A percentile compares a stretch with the other conserved stretches of the same genome.
These are phyloP conservation scores for Cotesia typhae DNA, from an alignment of 1,140 invertebrate genomes.

Conservation along the genomic window DNA sequence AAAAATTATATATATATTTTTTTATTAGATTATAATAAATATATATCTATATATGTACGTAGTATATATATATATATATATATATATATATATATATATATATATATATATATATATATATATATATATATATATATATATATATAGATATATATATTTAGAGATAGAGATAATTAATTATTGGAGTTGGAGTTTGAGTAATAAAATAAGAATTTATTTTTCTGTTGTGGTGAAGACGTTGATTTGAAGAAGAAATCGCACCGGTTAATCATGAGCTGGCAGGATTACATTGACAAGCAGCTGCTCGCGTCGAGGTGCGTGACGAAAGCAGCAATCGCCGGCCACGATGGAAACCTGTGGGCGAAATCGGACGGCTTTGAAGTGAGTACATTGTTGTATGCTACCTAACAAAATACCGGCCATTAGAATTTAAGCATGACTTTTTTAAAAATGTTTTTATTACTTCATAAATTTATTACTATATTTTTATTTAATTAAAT, in stretches of 20 bases:
- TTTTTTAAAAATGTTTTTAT: too few species aligned
- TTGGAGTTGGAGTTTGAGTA: not conserved
- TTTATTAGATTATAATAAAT: too few species aligned
- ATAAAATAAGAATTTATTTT: slow-evolving; percentile 21
- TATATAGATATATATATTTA: not conserved
- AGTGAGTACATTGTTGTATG: slow-evolving; percentile 71
- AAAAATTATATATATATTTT: too few species aligned
- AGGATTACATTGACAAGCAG: slow-evolving; percentile 98
- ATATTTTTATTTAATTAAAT: too few species aligned
- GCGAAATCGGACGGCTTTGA: slow-evolving; percentile 92
- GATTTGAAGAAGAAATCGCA: slow-evolving; percentile 5
- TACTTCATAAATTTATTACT: too few species aligned
- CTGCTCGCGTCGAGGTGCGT: slow-evolving; percentile 92
- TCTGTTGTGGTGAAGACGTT: slow-evolving; percentile 18
- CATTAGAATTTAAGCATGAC: not conserved
- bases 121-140: too few species aligned
- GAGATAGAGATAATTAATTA: not conserved
- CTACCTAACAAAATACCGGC: not conserved
- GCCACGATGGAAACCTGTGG: slow-evolving; percentile 94
- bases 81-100: too few species aligned
- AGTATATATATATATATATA: too few species aligned
- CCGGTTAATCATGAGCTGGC: slow-evolving; percentile 86
- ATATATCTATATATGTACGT: too few species aligned
- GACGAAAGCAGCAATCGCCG: slow-evolving; percentile 91
- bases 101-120: too few species aligned